Conservation (phyloP, 1,140 invertebrate species). For the Leptestheria dahalacensis region DNA sequence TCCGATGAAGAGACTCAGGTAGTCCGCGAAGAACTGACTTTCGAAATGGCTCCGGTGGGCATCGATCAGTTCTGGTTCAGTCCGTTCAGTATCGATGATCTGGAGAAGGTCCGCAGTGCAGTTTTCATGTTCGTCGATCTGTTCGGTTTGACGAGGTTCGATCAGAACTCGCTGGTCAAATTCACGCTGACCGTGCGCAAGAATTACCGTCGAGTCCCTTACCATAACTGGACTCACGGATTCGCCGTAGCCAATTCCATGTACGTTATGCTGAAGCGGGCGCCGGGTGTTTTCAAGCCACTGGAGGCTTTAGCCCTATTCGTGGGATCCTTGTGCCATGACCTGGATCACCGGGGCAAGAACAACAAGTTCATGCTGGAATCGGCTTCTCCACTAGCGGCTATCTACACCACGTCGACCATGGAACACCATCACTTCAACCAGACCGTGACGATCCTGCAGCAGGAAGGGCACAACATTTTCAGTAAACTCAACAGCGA, state of each 20-base stretch:
- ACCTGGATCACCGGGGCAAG: slow-evolving; percentile 67
- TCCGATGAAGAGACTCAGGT: slow-evolving; percentile 40
- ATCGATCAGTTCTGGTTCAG: slow-evolving; percentile 44
- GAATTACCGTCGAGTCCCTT: slow-evolving; percentile 64
- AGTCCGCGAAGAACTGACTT: slow-evolving; percentile 22
- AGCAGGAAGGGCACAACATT: slow-evolving; percentile 61
- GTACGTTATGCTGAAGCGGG: slow-evolving; percentile 54
- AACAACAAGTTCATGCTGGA: slow-evolving; percentile 68
- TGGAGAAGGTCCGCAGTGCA: slow-evolving; percentile 49
- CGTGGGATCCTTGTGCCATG: slow-evolving; percentile 64
- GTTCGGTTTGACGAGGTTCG: slow-evolving; percentile 43
- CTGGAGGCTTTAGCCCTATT: slow-evolving; percentile 55
- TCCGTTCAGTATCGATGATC: slow-evolving; percentile 46
- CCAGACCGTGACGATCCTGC: slow-evolving; percentile 93
- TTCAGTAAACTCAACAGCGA: slow-evolving; percentile 51
- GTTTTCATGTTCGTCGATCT: slow-evolving; percentile 66
- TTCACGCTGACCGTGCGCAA: slow-evolving; percentile 67
- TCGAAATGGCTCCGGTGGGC: slow-evolving; percentile 4
- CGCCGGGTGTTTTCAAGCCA: slow-evolving; percentile 36
- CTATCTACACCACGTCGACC: slow-evolving; percentile 85
- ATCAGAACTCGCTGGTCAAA: slow-evolving; percentile 41
- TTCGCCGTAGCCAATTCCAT: slow-evolving; percentile 71
- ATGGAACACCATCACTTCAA: slow-evolving; percentile 98
- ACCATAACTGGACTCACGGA: slow-evolving; percentile 75
- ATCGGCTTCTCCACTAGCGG: slow-evolving; percentile 59